These are phyloP conservation scores for Axis porcinus DNA, from an alignment of 2,113 vertebrate species.

Conservation along the genomic window DNA sequence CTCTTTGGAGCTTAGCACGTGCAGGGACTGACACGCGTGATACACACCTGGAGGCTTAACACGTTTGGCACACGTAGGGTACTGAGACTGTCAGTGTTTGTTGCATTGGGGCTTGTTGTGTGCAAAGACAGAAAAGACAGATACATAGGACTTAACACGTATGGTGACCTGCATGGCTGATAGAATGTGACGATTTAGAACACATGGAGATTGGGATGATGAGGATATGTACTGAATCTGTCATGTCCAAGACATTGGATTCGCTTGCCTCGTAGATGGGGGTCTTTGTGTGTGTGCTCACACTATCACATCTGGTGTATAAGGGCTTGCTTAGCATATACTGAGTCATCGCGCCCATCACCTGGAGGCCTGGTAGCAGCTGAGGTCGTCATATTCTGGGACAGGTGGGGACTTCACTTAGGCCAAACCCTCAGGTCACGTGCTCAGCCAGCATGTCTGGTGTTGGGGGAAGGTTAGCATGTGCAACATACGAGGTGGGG, in stretches of 20 bases:
- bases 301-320: not conserved
- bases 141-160: not conserved
- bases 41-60: not conserved
- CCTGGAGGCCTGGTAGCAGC: not conserved
- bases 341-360: not conserved
- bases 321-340: not conserved
- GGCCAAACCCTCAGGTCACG: not conserved
- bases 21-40: not conserved
- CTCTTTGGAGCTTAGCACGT: not conserved
- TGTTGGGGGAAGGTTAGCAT: not conserved
- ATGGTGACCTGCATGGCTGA: not conserved
- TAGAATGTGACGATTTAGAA: not conserved
- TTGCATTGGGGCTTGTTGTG: not conserved
- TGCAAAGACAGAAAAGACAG: not conserved
- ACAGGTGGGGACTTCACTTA: not conserved
- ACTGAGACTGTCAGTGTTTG: not conserved
- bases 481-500: accelerated
- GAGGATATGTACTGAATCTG: not conserved
- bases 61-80: not conserved
- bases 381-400: not conserved
- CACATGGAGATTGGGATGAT: not conserved
- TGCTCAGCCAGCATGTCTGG: not conserved
- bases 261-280: not conserved
- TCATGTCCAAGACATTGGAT: not conserved
- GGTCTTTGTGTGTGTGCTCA: not conserved